Evolutionary conservation across 2,113 vertebrate genomes (phyloP).

Genomic region (Clinocottus analis): DNA sequence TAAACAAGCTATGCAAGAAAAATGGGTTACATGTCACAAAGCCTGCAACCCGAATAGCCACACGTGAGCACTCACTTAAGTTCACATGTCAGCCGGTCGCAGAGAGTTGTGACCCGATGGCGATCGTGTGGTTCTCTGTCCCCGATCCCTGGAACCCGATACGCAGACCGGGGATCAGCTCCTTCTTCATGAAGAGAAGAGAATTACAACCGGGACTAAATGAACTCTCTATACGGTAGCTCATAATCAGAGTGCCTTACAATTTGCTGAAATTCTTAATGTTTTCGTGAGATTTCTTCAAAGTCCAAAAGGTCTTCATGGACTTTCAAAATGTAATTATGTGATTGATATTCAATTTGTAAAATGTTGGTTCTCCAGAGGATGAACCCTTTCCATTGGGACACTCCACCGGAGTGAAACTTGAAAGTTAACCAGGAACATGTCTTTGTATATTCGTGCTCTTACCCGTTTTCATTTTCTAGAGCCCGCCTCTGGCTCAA

Average conservation of each 20-base stretch:
- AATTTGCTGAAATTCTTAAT: not conserved
- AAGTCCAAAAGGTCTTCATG: not conserved
- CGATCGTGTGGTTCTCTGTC: too few relatives aligned
- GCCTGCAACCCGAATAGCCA: too few relatives aligned
- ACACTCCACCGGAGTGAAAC: not conserved
- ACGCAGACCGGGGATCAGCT: too few relatives aligned
- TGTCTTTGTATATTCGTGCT: not conserved
- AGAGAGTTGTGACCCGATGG: too few relatives aligned
- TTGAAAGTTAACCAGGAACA: not conserved
- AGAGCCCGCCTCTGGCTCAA: too few relatives aligned
- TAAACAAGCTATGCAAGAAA: not conserved
- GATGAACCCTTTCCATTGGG: not conserved
- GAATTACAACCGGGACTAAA: not conserved
- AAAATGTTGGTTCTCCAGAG: not conserved
- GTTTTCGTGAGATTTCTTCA: not conserved
- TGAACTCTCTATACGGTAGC: not conserved
- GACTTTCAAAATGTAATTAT: not conserved
- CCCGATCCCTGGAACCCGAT: too few relatives aligned
- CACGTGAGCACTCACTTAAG: too few relatives aligned
- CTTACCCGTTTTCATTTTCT: too few relatives aligned
- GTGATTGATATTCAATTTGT: not conserved
- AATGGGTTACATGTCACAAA: not conserved
- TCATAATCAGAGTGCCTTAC: not conserved
- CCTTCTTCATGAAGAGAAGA: not conserved
- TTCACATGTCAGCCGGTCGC: too few relatives aligned